Evolutionary conservation across 2,797 vertebrate genomes (phyloP).

Genomic region (Eutrigla gurnardus): DNA sequence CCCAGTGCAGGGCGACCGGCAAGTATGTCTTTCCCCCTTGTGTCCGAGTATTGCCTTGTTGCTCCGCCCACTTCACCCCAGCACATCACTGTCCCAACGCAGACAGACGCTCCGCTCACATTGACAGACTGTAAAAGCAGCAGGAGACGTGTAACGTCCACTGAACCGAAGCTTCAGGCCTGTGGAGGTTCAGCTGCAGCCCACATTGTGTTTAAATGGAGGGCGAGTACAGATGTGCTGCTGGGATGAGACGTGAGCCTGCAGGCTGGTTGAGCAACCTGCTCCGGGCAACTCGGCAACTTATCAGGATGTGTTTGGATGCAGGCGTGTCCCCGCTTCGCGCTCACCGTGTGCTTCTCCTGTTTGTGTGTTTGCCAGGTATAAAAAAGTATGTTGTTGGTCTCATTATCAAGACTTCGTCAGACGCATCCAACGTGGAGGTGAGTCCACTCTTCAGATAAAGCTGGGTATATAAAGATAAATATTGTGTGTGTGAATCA

Average conservation of each 20-base stretch:
- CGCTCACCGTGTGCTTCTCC: constrained; percentile 26
- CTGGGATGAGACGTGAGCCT: constrained; percentile 33
- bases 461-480: too few relatives aligned
- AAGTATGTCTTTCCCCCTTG: constrained; percentile 80
- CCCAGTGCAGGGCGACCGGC: constrained; percentile 78
- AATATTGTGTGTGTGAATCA: too few relatives aligned
- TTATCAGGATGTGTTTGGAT: constrained; percentile 49
- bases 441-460: constrained; percentile 78
- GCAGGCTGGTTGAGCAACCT: constrained; percentile 46
- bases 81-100: constrained; percentile 47
- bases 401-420: constrained; percentile 99
- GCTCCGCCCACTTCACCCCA: constrained; percentile 71
- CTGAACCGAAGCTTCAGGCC: constrained; percentile 48
- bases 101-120: constrained; percentile 62
- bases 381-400: constrained; percentile 99
- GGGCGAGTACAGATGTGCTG: constrained; percentile 9
- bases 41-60: constrained; percentile 77
- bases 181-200: constrained; percentile 54
- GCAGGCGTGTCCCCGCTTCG: not conserved
- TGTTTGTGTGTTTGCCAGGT: constrained; percentile 84
- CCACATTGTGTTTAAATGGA: constrained; percentile 38
- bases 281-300: constrained; percentile 44
- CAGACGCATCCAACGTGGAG: constrained; percentile 96
- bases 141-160: constrained; percentile 49
- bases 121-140: constrained; percentile 45